These are phyloP conservation scores for Podocnemis expansa DNA, from an alignment of 2,113 vertebrate species.

Conservation along the genomic window DNA sequence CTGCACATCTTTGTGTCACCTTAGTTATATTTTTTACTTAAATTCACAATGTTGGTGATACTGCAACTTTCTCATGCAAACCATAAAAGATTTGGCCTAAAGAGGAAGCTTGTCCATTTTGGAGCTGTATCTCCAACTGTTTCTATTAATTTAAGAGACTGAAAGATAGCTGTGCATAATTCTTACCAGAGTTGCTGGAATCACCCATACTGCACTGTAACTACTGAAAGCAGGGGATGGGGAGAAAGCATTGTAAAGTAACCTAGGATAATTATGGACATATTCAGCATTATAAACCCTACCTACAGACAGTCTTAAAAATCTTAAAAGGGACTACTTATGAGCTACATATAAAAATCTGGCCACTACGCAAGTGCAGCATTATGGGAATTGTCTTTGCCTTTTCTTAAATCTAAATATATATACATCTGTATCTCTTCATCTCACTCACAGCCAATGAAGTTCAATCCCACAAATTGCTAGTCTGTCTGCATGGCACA, in stretches of 20 bases:
- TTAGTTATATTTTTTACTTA: slow-evolving; percentile 1
- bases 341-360: slow-evolving; percentile 19
- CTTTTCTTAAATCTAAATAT: neutral
- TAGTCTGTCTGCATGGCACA: neutral
- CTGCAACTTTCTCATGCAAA: slow-evolving; percentile 25
- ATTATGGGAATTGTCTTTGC: slow-evolving; percentile 8
- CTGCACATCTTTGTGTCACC: neutral
- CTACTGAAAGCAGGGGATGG: neutral
- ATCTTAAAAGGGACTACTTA: neutral
- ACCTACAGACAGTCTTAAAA: slow-evolving; percentile 9
- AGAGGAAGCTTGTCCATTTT: slow-evolving; percentile 38
- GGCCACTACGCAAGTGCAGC: neutral
- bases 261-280: slow-evolving; percentile 13
- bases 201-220: slow-evolving; percentile 38
- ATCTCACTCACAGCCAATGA: rapidly evolving
- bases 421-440: no score
- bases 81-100: slow-evolving; percentile 51
- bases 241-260: neutral
- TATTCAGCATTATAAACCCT: slow-evolving; percentile 12
- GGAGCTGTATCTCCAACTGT: slow-evolving; percentile 57
- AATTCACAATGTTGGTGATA: slow-evolving; percentile 2
- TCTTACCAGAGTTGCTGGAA: slow-evolving; percentile 40
- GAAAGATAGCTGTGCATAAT: slow-evolving; percentile 47
- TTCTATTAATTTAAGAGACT: slow-evolving; percentile 50
- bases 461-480: neutral